A percentile compares a stretch with the other conserved stretches of the same genome.
Conservation (phyloP, 1,140 invertebrate species). For the Drosophila navojoa region DNA sequence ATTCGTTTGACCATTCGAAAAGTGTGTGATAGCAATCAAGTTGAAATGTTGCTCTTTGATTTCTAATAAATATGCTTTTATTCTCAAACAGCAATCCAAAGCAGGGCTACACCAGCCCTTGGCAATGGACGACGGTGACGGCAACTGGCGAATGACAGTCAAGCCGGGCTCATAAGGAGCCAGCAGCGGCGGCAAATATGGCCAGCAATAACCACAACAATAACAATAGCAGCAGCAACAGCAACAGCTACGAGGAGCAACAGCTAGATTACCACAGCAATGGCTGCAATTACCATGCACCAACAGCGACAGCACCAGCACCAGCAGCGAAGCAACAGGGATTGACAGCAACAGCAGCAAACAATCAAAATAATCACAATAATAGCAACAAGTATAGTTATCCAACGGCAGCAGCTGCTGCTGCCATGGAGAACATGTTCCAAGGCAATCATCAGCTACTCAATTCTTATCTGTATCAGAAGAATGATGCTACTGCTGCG, state of each 20-base stretch:
- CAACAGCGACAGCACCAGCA: slow-evolving; percentile 28
- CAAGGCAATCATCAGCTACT: slow-evolving; percentile 71
- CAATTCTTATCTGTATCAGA: slow-evolving; percentile 72
- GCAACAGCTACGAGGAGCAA: slow-evolving; percentile 55
- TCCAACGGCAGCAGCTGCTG: slow-evolving; percentile 19
- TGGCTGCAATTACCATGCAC: slow-evolving; percentile 27
- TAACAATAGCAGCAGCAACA: slow-evolving; percentile 8
- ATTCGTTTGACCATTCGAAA: too few species aligned
- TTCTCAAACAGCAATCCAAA: slow-evolving; percentile 82
- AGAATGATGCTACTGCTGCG: slow-evolving; percentile 38
- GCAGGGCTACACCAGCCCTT: slow-evolving; percentile 84
- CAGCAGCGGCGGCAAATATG: slow-evolving; percentile 58
- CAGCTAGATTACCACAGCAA: slow-evolving; percentile 39
- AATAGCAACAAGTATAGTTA: slow-evolving; percentile 67
- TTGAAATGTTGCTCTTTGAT: too few species aligned
- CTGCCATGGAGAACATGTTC: slow-evolving; percentile 75
- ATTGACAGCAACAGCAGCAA: slow-evolving; percentile 53
- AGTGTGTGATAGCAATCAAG: too few species aligned
- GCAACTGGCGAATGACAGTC: slow-evolving; percentile 85
- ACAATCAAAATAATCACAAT: slow-evolving; percentile 70
- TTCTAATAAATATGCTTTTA: not conserved
- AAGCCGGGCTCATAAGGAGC: slow-evolving; percentile 83
- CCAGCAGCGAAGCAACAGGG: slow-evolving; percentile 36
- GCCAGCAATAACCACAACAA: slow-evolving; percentile 22
- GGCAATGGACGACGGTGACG: slow-evolving; percentile 85